Evolutionary conservation across 2,797 vertebrate genomes (phyloP).

Genomic region (Taenioides sp.): DNA sequence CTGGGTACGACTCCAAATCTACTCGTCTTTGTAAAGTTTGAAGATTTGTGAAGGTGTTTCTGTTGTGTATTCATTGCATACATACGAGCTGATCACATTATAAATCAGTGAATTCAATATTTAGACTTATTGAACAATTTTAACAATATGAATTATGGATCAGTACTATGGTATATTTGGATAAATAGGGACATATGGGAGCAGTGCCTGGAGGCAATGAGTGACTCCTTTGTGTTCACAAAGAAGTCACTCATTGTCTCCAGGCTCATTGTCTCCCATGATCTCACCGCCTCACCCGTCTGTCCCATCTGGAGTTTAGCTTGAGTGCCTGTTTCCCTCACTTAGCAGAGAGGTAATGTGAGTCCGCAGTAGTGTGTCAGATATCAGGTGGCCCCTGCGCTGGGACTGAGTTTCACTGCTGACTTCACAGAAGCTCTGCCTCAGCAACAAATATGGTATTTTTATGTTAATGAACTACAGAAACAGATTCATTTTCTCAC

Average conservation of each 20-base stretch:
- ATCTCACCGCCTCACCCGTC: not conserved
- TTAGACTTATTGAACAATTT: not conserved
- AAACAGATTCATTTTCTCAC: not conserved
- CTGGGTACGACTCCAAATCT: no score
- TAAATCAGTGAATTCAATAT: not conserved
- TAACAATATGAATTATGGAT: not conserved
- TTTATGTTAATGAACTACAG: not conserved
- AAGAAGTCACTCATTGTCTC: no score
- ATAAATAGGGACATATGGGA: not conserved
- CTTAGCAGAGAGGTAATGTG: conserved; percentile 33
- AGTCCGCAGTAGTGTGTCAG: conserved; percentile 18
- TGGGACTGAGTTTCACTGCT: conserved; percentile 27
- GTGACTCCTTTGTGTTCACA: not conserved
- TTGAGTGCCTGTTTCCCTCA: not conserved
- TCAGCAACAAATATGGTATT: not conserved
- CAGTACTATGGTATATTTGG: no score
- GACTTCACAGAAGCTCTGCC: conserved; percentile 9
- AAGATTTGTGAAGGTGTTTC: no score
- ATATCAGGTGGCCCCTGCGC: conserved; percentile 31
- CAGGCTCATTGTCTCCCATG: no score
- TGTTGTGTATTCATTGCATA: no score
- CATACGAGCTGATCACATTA: not conserved
- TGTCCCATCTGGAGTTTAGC: conserved; percentile 11
- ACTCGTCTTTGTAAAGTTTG: no score
- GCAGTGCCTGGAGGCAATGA: not conserved